Base-by-base conservation (phyloP, 2,797 vertebrate species). In the Labeo calbasu region DNA sequence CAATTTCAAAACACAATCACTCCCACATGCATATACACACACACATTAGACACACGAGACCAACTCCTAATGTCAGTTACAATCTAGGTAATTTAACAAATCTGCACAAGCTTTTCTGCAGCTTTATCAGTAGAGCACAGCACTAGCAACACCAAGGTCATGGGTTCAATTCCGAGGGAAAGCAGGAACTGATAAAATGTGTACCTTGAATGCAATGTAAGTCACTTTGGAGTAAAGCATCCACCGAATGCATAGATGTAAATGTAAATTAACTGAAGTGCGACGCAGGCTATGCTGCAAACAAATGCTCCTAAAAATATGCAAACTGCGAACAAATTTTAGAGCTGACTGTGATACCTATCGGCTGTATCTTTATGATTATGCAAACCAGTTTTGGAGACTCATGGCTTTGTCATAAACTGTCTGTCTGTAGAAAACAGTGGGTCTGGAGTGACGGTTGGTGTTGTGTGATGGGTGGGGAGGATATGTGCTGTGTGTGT, bases 391-490 rank as follows among this genome's bases (percentile, higher is more conserved):
- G 19, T 73, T 63, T 48, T 6, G 8, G n/a, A 63, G 19, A 59
- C 36, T 61, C 69, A 75, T 15, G 14, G 28, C 43, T 82, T 73
- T 53, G 53, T 43, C 63, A 48, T 76, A 28, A 75, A 66, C 36
- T 76, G 46, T 15, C n/a, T 75, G 40, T 32, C n/a, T 75, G 50
- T 32, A n/a, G 28, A 48, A 75, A 63, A 77, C n/a, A 78, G 84
- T 14, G 9, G 23, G 9, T 66, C 46, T 72, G 61, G 14, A 12
- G 53, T 66, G 70, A 84, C 19, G 48, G 59, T 66, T 40, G 70
- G 36, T 9, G 77, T n/a, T 69, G 28, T 76, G 32, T 82, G 57
- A 36, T 71, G 84, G 86, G 88, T 87, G 84, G 84, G 84, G 86
- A 87, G 84, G 86, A 82, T 82, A 51, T 88, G 59, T 13, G 59